phyloP scores from a whole-genome alignment of 2,797 vertebrate species.

The Squalus acanthias region DNA sequence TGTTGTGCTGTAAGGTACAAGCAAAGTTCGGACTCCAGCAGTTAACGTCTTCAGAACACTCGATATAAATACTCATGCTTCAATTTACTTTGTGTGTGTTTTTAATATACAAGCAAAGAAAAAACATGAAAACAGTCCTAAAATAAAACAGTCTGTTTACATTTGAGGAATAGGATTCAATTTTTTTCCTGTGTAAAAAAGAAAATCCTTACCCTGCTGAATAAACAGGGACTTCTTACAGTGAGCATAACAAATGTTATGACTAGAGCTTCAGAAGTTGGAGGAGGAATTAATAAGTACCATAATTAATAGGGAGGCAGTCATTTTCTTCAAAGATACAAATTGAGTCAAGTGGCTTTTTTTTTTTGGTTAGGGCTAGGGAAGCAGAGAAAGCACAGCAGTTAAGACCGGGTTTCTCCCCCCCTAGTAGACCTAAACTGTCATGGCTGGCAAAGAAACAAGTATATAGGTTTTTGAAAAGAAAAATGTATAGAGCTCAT shows the following conservation, averaged over 20 bases:
- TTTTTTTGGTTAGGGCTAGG: background rate
- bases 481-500: background rate
- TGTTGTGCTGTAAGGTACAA: conserved; percentile 32
- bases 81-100: conserved; percentile 7
- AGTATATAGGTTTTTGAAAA: background rate
- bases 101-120: conserved; percentile 20
- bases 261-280: background rate
- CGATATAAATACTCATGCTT: conserved; percentile 25
- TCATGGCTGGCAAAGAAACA: background rate
- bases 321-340: conserved; percentile 24
- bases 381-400: background rate
- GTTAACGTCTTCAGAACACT: background rate
- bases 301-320: conserved; percentile 19
- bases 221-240: background rate
- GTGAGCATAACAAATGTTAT: background rate
- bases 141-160: background rate
- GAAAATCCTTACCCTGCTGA: background rate
- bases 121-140: background rate
- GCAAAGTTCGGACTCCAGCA: background rate
- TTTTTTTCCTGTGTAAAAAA: background rate
- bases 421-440: background rate
- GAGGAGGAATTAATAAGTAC: conserved; percentile 20
- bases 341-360: background rate
- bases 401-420: no score
- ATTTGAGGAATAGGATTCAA: background rate